Conservation (phyloP, 2,888 invertebrate species). For the Nymphalis urticae region DNA sequence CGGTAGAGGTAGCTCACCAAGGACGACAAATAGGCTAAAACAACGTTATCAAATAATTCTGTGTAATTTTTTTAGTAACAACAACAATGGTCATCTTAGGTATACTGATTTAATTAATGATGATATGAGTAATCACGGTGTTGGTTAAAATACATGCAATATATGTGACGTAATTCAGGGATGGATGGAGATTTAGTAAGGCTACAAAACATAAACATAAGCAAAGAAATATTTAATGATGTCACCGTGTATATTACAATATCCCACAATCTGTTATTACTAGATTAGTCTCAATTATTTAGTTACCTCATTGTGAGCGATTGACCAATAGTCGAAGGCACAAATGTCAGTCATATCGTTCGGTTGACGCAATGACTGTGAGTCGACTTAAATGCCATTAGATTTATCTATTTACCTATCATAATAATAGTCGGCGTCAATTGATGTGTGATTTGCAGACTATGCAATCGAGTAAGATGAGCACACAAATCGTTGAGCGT, state of each 20-base stretch:
- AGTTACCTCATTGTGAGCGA: conserved; percentile 46
- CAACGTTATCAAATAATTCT: too few relatives aligned
- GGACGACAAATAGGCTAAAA: too few relatives aligned
- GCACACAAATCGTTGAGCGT: conserved; percentile 1
- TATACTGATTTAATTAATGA: too few relatives aligned
- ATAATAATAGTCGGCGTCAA: conserved; percentile 48
- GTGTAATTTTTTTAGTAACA: too few relatives aligned
- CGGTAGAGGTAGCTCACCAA: too few relatives aligned
- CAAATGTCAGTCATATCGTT: conserved; percentile 55
- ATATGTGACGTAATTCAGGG: too few relatives aligned
- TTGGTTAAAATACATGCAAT: too few relatives aligned
- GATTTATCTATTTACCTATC: conserved; percentile 48
- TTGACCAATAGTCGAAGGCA: conserved; percentile 57
- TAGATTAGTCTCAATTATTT: conserved; percentile 38
- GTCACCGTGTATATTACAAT: conserved; percentile 24
- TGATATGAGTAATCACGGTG: too few relatives aligned
- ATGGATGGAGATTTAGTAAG: too few relatives aligned
- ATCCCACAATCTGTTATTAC: conserved; percentile 36
- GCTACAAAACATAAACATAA: not conserved
- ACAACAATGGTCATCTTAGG: too few relatives aligned
- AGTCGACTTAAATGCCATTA: conserved; percentile 59
- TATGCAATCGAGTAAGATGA: conserved; percentile 19
- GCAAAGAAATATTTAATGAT: conserved; percentile 22
- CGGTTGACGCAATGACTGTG: conserved; percentile 52
- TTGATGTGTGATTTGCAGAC: conserved; percentile 51